Conservation (phyloP, 2,113 vertebrate species). For the Leptobrachium leishanense region DNA sequence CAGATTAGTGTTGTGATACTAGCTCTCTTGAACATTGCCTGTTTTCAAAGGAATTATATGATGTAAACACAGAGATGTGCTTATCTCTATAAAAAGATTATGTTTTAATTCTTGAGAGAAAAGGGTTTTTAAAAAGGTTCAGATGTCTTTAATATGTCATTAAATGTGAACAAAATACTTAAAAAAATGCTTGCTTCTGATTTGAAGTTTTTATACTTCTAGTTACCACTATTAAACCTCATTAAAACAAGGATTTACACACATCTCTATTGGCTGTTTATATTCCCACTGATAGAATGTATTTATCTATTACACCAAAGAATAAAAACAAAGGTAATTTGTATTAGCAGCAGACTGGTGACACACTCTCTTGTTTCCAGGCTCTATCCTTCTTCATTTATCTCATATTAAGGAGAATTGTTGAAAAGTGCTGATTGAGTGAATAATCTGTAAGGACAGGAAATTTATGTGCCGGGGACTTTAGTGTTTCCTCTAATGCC, state of each 20-base stretch:
- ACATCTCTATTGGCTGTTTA: constrained; percentile 21
- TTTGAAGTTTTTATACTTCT: neutral
- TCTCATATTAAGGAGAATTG: constrained; percentile 36
- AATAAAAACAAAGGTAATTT: constrained; percentile 37
- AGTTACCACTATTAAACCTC: neutral
- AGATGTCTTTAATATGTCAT: neutral
- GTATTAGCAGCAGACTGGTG: constrained; percentile 28
- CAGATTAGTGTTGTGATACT: constrained; percentile 36
- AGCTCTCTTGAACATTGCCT: constrained; percentile 27
- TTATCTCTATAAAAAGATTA: constrained; percentile 43
- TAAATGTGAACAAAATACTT: neutral
- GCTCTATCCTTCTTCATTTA: constrained; percentile 27
- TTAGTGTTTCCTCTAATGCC: constrained; percentile 25
- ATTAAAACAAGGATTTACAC: constrained; percentile 16
- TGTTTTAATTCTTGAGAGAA: constrained; percentile 24
- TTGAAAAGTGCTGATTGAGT: constrained; percentile 46
- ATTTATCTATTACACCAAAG: neutral
- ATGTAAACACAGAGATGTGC: constrained; percentile 24
- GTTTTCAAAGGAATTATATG: constrained; percentile 31
- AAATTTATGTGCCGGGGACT: constrained; percentile 32
- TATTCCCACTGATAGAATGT: neutral
- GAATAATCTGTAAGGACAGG: constrained; percentile 37
- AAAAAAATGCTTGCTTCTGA: neutral
- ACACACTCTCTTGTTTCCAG: constrained; percentile 33
- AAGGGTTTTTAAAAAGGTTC: constrained; percentile 29